A percentile compares a stretch with the other conserved stretches of the same genome.
These are phyloP conservation scores for Brachionus angularis DNA, from an alignment of 1,140 invertebrate genomes.

Conservation along the genomic window DNA sequence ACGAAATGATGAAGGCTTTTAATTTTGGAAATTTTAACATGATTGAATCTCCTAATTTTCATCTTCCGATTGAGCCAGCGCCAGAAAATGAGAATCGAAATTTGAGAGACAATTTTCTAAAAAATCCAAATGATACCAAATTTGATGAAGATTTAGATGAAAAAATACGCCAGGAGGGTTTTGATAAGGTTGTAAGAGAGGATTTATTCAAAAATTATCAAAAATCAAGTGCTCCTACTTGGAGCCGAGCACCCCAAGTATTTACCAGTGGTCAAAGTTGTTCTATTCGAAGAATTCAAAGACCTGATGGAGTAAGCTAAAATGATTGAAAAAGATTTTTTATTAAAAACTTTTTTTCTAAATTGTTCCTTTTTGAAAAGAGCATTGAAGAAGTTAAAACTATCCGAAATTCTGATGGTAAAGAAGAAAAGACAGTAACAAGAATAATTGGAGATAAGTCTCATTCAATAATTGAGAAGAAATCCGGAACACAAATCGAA, in stretches of 20 bases:
- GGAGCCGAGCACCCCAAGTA: neutral
- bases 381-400: constrained; percentile 42
- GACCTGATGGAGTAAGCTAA: constrained; percentile 34
- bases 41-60: constrained; percentile 1
- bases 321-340: neutral
- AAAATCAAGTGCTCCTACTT: no score
- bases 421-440: constrained; percentile 26
- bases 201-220: neutral
- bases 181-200: neutral
- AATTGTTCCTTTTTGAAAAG: neutral
- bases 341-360: neutral
- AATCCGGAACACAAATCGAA: neutral
- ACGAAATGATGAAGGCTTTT: constrained; percentile 7
- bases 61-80: neutral
- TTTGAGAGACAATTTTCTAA: neutral
- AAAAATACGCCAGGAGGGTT: neutral
- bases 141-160: neutral
- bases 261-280: constrained; percentile 7
- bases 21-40: neutral
- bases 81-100: no score
- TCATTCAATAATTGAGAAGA: constrained; percentile 34
- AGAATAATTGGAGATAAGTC: constrained; percentile 36
- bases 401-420: constrained; percentile 19
- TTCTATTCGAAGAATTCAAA: constrained; percentile 27
- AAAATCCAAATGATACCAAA: neutral